Base-by-base conservation (phyloP, 2,797 vertebrate genomes). In the Anguilla pacifica region DNA sequence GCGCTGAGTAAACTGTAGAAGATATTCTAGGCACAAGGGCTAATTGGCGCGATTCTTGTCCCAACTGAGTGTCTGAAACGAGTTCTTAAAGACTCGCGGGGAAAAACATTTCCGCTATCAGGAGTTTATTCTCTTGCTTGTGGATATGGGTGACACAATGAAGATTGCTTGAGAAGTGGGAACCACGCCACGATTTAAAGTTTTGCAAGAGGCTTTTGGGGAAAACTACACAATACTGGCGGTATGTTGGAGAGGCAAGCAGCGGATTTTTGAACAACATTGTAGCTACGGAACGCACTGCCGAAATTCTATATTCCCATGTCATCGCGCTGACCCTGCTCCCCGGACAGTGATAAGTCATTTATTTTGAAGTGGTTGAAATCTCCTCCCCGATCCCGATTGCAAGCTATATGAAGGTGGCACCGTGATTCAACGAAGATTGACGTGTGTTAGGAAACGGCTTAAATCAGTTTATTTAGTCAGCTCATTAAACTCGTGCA, bases 301-400 rank as follows among this genome's bases (percentile, higher is more conserved):
- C 85, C 74, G 82, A 87, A 89, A 79, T 84, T 72, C 85, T 90
- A 88, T 86, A 90, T 90, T 87, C 35, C 64, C 28, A 85, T 87
- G 86, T 87, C 88, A 90, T 90, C 88, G 87, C 93, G 94, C 94
- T 94, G 95, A 94, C 92, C 90, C 91, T 89, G 92, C 93, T 89
- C 90, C 53, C 92, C 74, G 93, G 93, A 94, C 93, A 91, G 89
- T 70, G 90, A 94, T 94, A 94, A 90, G 82, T 94, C 93, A 94
- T 92, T 93, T 93, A 91, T 92, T 93, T 91, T 92, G 89, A 94
- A 94, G 95, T 93, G 93, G 91, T 89, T 92, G 92, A 91, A 92
- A 91, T 89, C 87, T 91, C 91, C 89, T 43, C 61, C 90, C 88
- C 89, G 92, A 92, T 91, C 90, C 89, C 74, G 90, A 87, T 81